Conservation (phyloP, 2,113 vertebrate genomes). For the Gallinago paraguaiae region DNA sequence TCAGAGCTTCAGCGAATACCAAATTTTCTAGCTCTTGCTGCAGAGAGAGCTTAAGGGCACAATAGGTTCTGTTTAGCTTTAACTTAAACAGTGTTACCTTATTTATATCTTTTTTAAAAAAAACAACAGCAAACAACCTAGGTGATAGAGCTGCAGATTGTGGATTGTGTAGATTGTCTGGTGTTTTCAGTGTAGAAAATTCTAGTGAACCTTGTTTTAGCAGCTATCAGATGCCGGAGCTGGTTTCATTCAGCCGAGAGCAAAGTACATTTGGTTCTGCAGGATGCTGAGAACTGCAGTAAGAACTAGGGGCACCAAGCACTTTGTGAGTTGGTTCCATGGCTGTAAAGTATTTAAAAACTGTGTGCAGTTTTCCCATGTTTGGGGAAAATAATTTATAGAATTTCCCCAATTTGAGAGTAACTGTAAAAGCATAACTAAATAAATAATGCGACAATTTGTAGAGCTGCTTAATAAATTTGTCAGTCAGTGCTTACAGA, state of each 20-base stretch:
- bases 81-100: conserved; percentile 7
- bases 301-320: background rate
- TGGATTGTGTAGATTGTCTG: conserved; percentile 7
- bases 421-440: background rate
- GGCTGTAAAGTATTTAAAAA: background rate
- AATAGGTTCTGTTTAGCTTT: conserved; percentile 25
- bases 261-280: background rate
- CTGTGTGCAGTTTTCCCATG: background rate
- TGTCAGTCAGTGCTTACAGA: background rate
- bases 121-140: background rate
- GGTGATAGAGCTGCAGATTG: conserved; percentile 9
- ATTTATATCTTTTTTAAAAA: background rate
- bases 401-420: background rate
- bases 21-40: conserved; percentile 2
- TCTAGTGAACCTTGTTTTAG: conserved; percentile 13
- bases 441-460: background rate
- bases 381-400: background rate
- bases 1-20: background rate
- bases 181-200: conserved; percentile 32
- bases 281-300: background rate
- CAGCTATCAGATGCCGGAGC: background rate
- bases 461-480: background rate
- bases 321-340: background rate
- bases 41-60: background rate
- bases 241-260: background rate